Evolutionary conservation across 53 echinoderm and acorn worm species (phyloP).

Genomic region (Stichopus horrens): DNA sequence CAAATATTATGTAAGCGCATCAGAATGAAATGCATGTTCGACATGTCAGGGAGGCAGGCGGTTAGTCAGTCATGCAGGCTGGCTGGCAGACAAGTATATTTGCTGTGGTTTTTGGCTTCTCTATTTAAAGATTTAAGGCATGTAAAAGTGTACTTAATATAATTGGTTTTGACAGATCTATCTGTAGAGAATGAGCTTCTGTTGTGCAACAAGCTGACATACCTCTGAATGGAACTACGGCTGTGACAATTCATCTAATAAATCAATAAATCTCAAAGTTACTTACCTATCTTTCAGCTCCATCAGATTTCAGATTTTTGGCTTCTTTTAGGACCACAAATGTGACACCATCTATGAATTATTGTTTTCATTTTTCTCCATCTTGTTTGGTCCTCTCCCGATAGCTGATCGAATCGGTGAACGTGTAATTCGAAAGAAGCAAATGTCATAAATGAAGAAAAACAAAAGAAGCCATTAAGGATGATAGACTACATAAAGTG

Average conservation of each 20-base stretch:
- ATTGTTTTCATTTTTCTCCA: no score
- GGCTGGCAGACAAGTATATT: not conserved
- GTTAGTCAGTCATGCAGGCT: no score
- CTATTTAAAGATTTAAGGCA: slow-evolving; percentile 8
- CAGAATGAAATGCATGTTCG: not conserved
- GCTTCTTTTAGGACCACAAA: no score
- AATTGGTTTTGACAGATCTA: slow-evolving; percentile 31
- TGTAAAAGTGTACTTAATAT: slow-evolving; percentile 23
- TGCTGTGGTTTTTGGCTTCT: not conserved
- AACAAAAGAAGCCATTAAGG: no score
- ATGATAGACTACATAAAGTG: no score
- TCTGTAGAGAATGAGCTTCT: not conserved
- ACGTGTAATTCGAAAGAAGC: no score
- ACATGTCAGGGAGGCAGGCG: not conserved
- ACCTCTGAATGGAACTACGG: not conserved
- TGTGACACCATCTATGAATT: no score
- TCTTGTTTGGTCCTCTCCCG: no score
- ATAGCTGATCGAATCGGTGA: no score
- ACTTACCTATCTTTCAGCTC: not conserved
- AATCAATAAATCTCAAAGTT: not conserved
- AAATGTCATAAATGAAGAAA: no score
- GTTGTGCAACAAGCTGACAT: not conserved
- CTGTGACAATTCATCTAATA: not conserved
- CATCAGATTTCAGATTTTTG: no score
- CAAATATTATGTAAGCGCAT: not conserved